Conservation (phyloP, 2,888 invertebrate species). For the Drosophila paracracens region DNA sequence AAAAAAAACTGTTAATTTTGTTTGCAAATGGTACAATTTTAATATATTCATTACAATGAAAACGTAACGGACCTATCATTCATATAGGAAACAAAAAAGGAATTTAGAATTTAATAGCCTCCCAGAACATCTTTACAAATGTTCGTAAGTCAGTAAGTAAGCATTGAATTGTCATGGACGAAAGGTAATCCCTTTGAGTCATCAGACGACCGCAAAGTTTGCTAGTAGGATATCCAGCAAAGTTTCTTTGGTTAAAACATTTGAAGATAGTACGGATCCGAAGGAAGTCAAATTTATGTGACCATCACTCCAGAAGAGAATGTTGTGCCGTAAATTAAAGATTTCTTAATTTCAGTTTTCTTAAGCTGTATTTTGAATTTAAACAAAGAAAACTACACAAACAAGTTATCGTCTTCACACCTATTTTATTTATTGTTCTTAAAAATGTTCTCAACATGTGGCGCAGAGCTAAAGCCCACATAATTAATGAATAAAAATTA, state of each 20-base stretch:
- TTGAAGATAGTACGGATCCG: too few relatives aligned
- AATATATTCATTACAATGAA: background rate
- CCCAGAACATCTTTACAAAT: too few relatives aligned
- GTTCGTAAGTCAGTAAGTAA: too few relatives aligned
- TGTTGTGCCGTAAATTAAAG: background rate
- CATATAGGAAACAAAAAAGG: too few relatives aligned
- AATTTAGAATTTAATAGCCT: background rate
- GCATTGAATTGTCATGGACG: too few relatives aligned
- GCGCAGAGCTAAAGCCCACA: background rate
- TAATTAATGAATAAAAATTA: background rate
- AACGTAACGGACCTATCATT: background rate
- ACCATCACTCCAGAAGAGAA: background rate
- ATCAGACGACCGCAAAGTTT: too few relatives aligned
- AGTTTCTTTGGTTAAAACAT: too few relatives aligned
- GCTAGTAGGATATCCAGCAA: too few relatives aligned
- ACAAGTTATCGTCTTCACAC: background rate
- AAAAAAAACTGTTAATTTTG: accelerated
- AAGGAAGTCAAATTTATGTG: background rate
- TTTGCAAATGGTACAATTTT: background rate
- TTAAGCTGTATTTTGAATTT: background rate
- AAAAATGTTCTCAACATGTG: background rate
- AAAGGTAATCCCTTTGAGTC: too few relatives aligned
- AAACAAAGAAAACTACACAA: background rate
- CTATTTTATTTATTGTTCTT: background rate
- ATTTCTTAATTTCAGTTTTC: background rate